These are phyloP conservation scores for Ptilorrhoa leucosticta DNA, from an alignment of 2,113 vertebrate genomes.

Conservation along the genomic window DNA sequence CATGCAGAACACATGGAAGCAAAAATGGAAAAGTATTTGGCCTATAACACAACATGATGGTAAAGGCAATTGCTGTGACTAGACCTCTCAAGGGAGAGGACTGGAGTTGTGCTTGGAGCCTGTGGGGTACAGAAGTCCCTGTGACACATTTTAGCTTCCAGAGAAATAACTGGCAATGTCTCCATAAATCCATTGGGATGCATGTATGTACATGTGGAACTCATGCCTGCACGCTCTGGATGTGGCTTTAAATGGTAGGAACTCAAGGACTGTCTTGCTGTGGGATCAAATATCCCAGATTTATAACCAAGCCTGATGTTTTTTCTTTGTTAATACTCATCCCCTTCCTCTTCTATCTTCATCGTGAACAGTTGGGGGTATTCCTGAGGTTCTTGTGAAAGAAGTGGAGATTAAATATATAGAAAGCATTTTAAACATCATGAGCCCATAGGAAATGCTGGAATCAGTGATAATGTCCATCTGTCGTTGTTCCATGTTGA, in stretches of 20 bases:
- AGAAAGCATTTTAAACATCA: background rate
- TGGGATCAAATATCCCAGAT: background rate
- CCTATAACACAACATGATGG: background rate
- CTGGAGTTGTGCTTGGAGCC: background rate
- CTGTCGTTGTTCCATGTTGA: background rate
- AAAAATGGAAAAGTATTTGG: background rate
- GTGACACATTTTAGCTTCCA: background rate
- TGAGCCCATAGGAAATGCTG: background rate
- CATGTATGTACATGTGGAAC: fast-evolving
- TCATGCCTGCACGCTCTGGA: background rate
- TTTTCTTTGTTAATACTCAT: background rate
- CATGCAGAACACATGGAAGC: background rate
- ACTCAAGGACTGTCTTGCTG: background rate
- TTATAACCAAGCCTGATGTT: background rate
- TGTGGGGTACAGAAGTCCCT: background rate
- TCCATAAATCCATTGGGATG: background rate
- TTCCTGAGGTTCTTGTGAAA: background rate
- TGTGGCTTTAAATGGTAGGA: background rate
- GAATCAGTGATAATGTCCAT: background rate
- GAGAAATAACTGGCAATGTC: background rate
- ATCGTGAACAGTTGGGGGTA: background rate
- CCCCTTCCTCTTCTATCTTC: background rate
- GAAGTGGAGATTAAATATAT: background rate
- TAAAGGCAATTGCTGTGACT: background rate
- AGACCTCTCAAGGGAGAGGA: background rate